Evolutionary conservation across 1,140 invertebrate species (phyloP).

Genomic region (Meloidogyne floridensis): DNA sequence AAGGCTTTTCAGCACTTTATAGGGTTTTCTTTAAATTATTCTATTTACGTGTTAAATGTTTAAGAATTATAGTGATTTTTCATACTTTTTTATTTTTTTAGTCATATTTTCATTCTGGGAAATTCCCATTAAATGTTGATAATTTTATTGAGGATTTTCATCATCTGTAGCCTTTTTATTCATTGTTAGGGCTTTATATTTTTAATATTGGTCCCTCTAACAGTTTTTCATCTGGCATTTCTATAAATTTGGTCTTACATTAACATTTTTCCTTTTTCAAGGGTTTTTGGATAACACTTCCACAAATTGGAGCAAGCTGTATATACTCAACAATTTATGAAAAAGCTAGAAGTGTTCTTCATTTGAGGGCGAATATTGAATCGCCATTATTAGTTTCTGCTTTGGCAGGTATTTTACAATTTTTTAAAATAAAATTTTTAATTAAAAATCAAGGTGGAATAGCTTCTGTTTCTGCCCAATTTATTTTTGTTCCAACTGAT

Average conservation of each 20-base stretch:
- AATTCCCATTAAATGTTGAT: too few species aligned
- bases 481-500: conserved; percentile 57
- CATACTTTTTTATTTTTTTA: neutral
- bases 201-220: too few species aligned
- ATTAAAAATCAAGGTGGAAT: conserved; percentile 80
- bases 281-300: conserved; percentile 66
- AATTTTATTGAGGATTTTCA: too few species aligned
- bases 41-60: too few species aligned
- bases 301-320: conserved; percentile 63
- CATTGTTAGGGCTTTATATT: neutral
- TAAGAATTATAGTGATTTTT: too few species aligned
- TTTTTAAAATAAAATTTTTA: conserved; percentile 78
- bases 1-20: conserved; percentile 85
- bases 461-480: conserved; percentile 43
- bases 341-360: conserved; percentile 80
- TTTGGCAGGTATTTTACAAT: conserved; percentile 70
- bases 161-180: neutral
- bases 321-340: conserved; percentile 94
- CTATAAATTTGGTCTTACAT: too few species aligned
- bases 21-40: conserved; percentile 68
- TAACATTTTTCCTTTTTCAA: conserved; percentile 29
- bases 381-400: conserved; percentile 60
- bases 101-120: too few species aligned
- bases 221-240: too few species aligned
- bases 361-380: conserved; percentile 44